A percentile compares a stretch with the other conserved stretches of the same genome.
Evolutionary conservation across 2,113 vertebrate species (phyloP).

Genomic region (Morone chrysops): DNA sequence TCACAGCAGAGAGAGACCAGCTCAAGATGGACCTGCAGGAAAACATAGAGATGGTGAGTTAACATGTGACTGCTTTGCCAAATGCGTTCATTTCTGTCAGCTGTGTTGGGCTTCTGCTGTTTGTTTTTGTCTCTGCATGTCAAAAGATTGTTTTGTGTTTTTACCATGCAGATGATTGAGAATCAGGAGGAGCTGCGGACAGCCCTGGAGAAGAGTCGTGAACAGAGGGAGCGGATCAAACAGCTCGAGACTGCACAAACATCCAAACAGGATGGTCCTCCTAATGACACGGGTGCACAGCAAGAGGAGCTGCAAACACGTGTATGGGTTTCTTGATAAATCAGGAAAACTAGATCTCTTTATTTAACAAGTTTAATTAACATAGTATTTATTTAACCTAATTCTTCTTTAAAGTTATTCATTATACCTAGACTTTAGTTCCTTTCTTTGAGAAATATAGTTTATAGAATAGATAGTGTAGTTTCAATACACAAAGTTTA

Average conservation of each 20-base stretch:
- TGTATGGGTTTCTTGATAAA: slow-evolving; percentile 17
- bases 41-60: slow-evolving; percentile 70
- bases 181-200: slow-evolving; percentile 68
- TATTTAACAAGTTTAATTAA: too few species aligned
- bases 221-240: slow-evolving; percentile 50
- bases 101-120: background rate
- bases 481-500: background rate
- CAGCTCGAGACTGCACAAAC: slow-evolving; percentile 19
- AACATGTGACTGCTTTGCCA: background rate
- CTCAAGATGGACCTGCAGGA: slow-evolving; percentile 71
- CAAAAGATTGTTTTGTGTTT: background rate
- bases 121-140: background rate
- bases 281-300: slow-evolving; percentile 12
- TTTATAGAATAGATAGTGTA: too few species aligned
- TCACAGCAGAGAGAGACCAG: slow-evolving; percentile 70
- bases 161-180: slow-evolving; percentile 69
- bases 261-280: background rate
- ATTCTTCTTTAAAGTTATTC: background rate
- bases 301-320: slow-evolving; percentile 32
- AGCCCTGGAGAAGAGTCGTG: slow-evolving; percentile 38
- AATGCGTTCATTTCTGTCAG: background rate
- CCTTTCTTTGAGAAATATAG: too few species aligned
- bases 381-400: too few species aligned
- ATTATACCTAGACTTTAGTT: too few species aligned
- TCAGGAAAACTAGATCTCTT: background rate